Conservation (phyloP, 2,797 vertebrate genomes). For the Carcharodon carcharias region DNA sequence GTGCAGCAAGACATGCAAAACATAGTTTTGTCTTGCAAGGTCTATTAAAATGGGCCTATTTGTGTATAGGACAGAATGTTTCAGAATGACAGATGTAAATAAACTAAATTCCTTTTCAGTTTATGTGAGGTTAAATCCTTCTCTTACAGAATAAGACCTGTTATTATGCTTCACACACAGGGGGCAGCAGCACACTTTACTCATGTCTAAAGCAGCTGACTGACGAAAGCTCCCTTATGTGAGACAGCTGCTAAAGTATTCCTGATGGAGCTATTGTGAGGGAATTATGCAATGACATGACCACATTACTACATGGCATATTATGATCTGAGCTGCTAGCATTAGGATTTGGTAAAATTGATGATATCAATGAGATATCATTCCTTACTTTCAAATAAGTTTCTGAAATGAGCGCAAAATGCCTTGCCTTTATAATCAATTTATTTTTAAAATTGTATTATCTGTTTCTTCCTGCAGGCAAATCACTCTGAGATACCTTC, state of each 20-base stretch:
- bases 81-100: background rate
- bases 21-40: background rate
- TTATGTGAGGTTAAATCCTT: background rate
- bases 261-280: background rate
- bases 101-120: background rate
- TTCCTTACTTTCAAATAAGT: background rate
- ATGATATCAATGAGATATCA: background rate
- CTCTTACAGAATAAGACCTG: background rate
- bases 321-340: background rate
- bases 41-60: background rate
- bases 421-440: background rate
- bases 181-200: conserved; percentile 9
- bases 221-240: background rate
- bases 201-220: background rate
- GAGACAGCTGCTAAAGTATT: conserved; percentile 15
- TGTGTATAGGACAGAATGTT: background rate
- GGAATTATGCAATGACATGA: conserved; percentile 8
- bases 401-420: background rate
- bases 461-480: background rate
- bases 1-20: no score
- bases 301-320: background rate
- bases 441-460: background rate
- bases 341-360: background rate
- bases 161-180: background rate
- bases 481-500: background rate